Conservation (phyloP, 2,113 vertebrate species). For the Callorhinus ursinus region DNA sequence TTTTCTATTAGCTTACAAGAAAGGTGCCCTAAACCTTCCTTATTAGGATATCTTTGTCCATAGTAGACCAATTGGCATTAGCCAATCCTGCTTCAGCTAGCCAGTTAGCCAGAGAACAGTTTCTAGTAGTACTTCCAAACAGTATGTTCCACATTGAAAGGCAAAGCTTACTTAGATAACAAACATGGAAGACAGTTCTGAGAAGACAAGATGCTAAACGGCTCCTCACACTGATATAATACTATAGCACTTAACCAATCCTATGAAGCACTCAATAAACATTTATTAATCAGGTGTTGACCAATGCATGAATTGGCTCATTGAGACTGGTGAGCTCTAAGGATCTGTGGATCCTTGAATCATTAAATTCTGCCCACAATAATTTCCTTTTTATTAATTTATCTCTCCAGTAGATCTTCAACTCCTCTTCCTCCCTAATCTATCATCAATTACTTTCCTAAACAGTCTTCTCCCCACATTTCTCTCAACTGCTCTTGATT, state of each 20-base stretch:
- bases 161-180: not conserved
- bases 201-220: not conserved
- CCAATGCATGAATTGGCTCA: not conserved
- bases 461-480: not conserved
- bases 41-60: not conserved
- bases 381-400: not conserved
- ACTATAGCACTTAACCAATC: not conserved
- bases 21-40: not conserved
- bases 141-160: not conserved
- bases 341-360: not conserved
- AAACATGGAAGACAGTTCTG: not conserved
- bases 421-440: not conserved
- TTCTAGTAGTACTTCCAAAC: not conserved
- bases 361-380: not conserved
- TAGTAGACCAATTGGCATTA: not conserved
- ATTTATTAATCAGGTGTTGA: not conserved
- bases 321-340: not conserved
- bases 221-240: not conserved
- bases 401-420: not conserved
- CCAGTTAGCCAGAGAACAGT: not conserved
- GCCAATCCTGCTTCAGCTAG: not conserved
- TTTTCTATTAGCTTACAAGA: not conserved
- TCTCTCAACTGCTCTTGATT: not conserved
- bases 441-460: not conserved
- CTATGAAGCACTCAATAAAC: not conserved